phyloP scores from a whole-genome alignment of 1,140 invertebrate genomes.

The Magallana gigas region DNA sequence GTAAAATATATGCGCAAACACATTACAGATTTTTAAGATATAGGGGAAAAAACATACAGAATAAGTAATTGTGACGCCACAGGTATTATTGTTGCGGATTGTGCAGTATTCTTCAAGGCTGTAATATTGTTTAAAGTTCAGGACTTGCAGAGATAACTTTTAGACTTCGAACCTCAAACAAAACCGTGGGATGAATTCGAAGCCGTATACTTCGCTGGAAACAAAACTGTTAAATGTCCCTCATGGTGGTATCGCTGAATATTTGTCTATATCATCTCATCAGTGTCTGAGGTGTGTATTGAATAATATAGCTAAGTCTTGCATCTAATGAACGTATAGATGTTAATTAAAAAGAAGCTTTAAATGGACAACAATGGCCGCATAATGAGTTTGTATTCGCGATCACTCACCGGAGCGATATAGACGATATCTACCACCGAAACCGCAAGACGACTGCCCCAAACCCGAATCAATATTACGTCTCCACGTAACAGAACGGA shows the following conservation, averaged over 20 bases:
- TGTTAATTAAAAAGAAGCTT: constrained; percentile 37
- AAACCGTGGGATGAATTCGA: background rate
- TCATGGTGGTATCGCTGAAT: background rate
- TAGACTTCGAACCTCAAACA: background rate
- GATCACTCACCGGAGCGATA: constrained; percentile 2
- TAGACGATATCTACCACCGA: background rate
- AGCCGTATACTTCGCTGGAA: background rate
- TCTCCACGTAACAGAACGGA: background rate
- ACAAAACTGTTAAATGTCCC: constrained; percentile 27
- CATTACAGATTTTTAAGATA: too few relatives aligned
- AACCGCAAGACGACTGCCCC: background rate
- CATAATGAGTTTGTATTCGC: constrained; percentile 22
- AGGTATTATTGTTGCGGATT: background rate
- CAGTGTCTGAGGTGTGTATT: background rate
- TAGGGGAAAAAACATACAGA: too few relatives aligned
- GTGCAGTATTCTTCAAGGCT: background rate
- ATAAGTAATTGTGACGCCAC: background rate
- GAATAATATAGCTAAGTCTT: constrained; percentile 8
- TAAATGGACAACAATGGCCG: constrained; percentile 15
- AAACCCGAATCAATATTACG: constrained; percentile 6
- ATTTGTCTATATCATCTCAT: constrained; percentile 30
- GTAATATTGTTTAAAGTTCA: constrained; percentile 13
- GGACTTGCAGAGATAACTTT: background rate
- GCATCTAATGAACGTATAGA: constrained; percentile 12
- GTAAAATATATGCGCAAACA: too few relatives aligned